Evolutionary conservation across 2,113 vertebrate genomes (phyloP), one percentile per base, ranked within the genome.

Genomic region (Calonectris borealis): DNA sequence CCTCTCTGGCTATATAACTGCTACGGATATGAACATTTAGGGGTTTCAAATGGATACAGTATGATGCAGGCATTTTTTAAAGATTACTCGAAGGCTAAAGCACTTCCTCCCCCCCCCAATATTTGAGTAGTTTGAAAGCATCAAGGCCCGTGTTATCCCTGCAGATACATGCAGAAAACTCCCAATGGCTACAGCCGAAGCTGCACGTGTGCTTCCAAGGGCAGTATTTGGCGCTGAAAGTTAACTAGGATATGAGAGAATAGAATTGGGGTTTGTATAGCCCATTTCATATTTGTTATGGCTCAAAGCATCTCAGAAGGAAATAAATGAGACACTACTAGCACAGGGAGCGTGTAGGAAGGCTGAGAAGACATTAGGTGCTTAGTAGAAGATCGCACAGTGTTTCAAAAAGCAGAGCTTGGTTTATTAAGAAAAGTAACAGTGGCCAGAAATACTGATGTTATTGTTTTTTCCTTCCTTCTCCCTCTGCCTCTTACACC

Each of bases 21-120:
- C 58, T 73, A 31, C 0, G 3, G 38, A 96, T 97, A 97, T 93
- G 94, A 96, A 93, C 77, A 91, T 61, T 77, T 60, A 91, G 76
- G n/a, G 48, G 38, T 93, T 89, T 94, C 80, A 90, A 78, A 88
- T 85, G 27, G 11, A 76, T 83, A 57, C 72, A 79, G 69, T 87
- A 76, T 81, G 95, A 92, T 87, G 51, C 73, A 69, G 49, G 36
- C 64, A 86, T 96, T 94, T 97, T 95, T 77, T n/a, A 88, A 95
- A 83, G 86, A 93, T 82, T 93, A 60, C 48, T 96, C 55, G 40
- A 88, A 94, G 88, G 76, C 84, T 38, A 81, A 91, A 83, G 46
- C 31, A 70, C 31, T 57, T 31, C 5, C 9, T 8, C 21, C 26
- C 16, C 14, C 10, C 9, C 21, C 29, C 9, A 27, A 2, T 75